phyloP scores from a whole-genome alignment of 2,113 vertebrate species.

The Nothocercus nigrocapillus region DNA sequence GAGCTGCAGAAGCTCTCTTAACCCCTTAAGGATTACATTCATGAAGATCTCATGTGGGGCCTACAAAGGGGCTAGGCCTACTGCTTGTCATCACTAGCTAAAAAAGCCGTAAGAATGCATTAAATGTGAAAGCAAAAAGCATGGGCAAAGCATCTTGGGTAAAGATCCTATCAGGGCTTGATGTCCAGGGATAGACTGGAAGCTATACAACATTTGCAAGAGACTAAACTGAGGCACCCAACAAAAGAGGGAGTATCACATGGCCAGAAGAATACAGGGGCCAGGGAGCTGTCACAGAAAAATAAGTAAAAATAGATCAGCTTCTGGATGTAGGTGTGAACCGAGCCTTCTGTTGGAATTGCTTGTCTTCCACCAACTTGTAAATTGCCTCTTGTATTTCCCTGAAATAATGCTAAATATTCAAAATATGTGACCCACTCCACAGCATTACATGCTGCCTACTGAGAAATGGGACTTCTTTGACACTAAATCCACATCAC shows the following conservation, averaged over 20 bases:
- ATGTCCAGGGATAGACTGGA: background rate
- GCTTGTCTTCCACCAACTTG: no score
- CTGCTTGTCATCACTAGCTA: background rate
- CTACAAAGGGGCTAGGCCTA: background rate
- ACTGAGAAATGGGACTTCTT: no score
- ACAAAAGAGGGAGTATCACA: background rate
- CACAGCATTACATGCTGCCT: no score
- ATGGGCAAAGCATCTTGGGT: background rate
- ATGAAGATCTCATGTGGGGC: no score
- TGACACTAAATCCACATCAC: background rate
- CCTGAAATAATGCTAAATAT: background rate
- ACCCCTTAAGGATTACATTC: background rate
- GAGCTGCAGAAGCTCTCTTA: background rate
- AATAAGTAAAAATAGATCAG: no score
- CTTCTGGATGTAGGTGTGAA: no score
- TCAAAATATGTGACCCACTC: background rate
- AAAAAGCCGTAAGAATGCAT: background rate
- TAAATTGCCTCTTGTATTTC: fast-evolving
- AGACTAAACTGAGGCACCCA: background rate
- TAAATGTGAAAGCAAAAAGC: background rate
- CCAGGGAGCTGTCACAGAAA: no score
- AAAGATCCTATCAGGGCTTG: no score
- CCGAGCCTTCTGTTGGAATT: no score
- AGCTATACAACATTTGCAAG: background rate
- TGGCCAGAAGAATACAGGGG: no score